Evolutionary conservation across 92 coral and sea anemone genomes (phyloP).

Genomic region (Phymanthus crucifer): DNA sequence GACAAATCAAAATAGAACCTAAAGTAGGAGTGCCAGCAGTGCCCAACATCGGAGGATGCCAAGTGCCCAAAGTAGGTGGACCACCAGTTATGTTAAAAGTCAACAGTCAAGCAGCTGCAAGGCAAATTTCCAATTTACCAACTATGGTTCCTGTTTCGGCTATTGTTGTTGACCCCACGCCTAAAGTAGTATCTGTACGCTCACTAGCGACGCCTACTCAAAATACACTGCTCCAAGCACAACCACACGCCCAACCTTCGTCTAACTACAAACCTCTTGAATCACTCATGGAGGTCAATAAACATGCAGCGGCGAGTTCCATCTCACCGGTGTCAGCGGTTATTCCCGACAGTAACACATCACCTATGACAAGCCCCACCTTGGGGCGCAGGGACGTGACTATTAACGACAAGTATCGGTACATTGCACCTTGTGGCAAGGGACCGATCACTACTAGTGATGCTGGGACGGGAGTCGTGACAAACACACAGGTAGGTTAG

Average conservation of each 20-base stretch:
- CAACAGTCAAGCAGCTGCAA: constrained; percentile 11
- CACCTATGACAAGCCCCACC: constrained; percentile 20
- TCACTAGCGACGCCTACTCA: constrained; percentile 28
- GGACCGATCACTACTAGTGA: constrained; percentile 3
- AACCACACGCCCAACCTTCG: constrained; percentile 12
- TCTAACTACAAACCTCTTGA: constrained; percentile 71
- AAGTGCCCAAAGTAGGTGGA: constrained; percentile 24
- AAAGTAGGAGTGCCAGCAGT: constrained; percentile 3
- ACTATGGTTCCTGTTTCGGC: constrained; percentile 29
- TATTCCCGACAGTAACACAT: constrained; percentile 23
- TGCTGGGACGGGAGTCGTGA: constrained; percentile 9
- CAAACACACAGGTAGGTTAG: constrained; percentile 9
- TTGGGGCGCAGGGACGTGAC: constrained; percentile 67
- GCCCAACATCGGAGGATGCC: not conserved
- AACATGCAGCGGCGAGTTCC: constrained; percentile 59
- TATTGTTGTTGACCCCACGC: constrained; percentile 28
- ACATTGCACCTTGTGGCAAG: constrained; percentile 59
- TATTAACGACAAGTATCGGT: constrained; percentile 73
- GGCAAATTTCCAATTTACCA: constrained; percentile 9
- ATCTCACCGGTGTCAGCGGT: constrained; percentile 79
- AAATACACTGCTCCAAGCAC: constrained; percentile 20
- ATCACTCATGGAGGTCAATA: constrained; percentile 72
- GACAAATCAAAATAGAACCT: not conserved
- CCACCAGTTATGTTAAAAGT: constrained; percentile 27
- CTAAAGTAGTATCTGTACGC: constrained; percentile 61